phyloP scores from a whole-genome alignment of 2,888 invertebrate species.

The Amaurobius ferox region DNA sequence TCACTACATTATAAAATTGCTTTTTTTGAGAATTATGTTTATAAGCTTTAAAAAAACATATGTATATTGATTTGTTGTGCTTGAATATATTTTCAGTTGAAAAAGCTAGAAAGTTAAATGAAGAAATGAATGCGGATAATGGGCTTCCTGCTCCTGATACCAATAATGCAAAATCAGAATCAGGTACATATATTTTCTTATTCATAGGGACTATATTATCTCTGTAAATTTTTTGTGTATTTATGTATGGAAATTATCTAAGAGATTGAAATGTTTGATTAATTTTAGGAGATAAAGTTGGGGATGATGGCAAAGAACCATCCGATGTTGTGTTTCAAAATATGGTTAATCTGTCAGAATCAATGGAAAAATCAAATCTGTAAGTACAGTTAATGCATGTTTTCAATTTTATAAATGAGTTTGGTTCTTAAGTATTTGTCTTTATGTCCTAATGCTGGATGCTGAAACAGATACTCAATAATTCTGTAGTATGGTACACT shows the following conservation, averaged over 20 bases:
- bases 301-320: slow-evolving; percentile 44
- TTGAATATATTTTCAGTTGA: slow-evolving; percentile 65
- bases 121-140: slow-evolving; percentile 70
- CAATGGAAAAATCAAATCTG: slow-evolving; percentile 42
- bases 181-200: neutral
- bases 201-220: too few relatives aligned
- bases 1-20: too few relatives aligned
- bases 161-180: slow-evolving; percentile 22
- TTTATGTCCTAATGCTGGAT: too few relatives aligned
- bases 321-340: slow-evolving; percentile 61
- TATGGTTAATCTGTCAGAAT: slow-evolving; percentile 58
- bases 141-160: slow-evolving; percentile 17
- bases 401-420: too few relatives aligned
- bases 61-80: too few relatives aligned
- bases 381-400: too few relatives aligned
- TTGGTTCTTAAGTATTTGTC: too few relatives aligned
- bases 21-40: too few relatives aligned
- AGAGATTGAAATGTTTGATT: neutral
- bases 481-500: too few relatives aligned
- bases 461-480: too few relatives aligned
- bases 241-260: neutral
- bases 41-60: too few relatives aligned
- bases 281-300: slow-evolving; percentile 17
- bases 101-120: slow-evolving; percentile 66
- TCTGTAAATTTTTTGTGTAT: too few relatives aligned